Conservation (phyloP, 1,140 invertebrate species). For the Aphaenogaster floridana region DNA sequence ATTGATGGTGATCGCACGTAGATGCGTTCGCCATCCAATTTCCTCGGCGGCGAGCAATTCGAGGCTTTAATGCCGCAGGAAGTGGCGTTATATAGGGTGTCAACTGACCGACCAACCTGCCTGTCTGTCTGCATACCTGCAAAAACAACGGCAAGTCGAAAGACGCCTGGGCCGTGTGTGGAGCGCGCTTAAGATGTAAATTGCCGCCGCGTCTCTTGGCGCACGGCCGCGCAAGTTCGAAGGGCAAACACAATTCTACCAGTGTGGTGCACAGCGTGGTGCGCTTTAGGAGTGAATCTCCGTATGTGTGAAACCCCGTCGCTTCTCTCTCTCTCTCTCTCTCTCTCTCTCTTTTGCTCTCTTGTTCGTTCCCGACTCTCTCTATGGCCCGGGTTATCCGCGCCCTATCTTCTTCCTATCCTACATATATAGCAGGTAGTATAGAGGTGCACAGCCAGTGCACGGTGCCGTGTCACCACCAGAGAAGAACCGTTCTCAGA, state of each 20-base stretch:
- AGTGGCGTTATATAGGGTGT: neutral
- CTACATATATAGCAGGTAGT: slow-evolving; percentile 2
- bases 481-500: slow-evolving; percentile 27
- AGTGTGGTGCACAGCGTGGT: neutral
- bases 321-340: slow-evolving; percentile 7
- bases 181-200: slow-evolving; percentile 57
- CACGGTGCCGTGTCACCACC: slow-evolving; percentile 25
- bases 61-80: slow-evolving; percentile 10
- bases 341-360: neutral
- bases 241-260: slow-evolving; percentile 56
- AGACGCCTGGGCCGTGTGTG: slow-evolving; percentile 30
- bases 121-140: neutral
- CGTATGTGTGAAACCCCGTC: neutral
- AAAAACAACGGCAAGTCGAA: slow-evolving; percentile 64
- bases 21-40: slow-evolving; percentile 16
- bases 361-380: neutral
- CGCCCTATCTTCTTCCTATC: slow-evolving; percentile 28
- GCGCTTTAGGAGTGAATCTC: slow-evolving; percentile 13
- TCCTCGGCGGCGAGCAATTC: neutral
- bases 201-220: slow-evolving; percentile 33
- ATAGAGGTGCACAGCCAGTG: slow-evolving; percentile 2
- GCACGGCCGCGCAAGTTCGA: slow-evolving; percentile 51
- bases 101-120: neutral
- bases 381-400: slow-evolving; percentile 13
- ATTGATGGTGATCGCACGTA: neutral